These are phyloP conservation scores for Pararge aegeria DNA, from an alignment of 1,140 invertebrate genomes.

Conservation along the genomic window DNA sequence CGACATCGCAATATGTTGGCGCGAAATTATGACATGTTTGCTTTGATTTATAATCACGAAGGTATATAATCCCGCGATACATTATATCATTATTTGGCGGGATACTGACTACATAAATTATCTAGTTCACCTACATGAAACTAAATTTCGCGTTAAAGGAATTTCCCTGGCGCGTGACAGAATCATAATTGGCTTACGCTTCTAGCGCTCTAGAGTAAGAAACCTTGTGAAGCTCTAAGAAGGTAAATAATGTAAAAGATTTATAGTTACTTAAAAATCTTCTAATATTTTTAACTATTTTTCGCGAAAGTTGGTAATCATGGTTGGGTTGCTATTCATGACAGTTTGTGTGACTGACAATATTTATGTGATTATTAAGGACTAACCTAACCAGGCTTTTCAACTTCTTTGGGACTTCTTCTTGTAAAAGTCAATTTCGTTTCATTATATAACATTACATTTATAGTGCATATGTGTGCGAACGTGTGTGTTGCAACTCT, in stretches of 20 bases:
- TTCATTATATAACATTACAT: too few relatives aligned
- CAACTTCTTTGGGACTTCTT: too few relatives aligned
- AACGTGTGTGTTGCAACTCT: too few relatives aligned
- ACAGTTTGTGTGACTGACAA: too few relatives aligned
- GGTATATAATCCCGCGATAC: slow-evolving; percentile 2
- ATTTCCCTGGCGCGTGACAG: neutral
- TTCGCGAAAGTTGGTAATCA: too few relatives aligned
- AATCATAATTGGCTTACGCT: neutral
- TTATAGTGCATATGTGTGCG: too few relatives aligned
- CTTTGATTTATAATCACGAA: slow-evolving; percentile 16
- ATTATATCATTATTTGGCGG: neutral
- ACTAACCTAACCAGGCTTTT: too few relatives aligned
- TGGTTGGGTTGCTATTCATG: too few relatives aligned
- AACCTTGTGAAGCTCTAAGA: neutral
- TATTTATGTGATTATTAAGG: too few relatives aligned
- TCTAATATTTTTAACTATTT: too few relatives aligned
- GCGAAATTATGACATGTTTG: slow-evolving; percentile 19
- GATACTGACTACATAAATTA: slow-evolving; percentile 1
- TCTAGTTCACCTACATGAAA: neutral
- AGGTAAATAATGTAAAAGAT: neutral
- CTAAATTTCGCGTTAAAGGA: neutral
- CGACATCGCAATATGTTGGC: slow-evolving; percentile 20
- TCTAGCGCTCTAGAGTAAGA: neutral
- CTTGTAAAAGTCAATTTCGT: too few relatives aligned
- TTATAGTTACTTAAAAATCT: too few relatives aligned